These are phyloP conservation scores for Macrostomum lignano DNA, from an alignment of 1,140 invertebrate genomes.

Conservation along the genomic window DNA sequence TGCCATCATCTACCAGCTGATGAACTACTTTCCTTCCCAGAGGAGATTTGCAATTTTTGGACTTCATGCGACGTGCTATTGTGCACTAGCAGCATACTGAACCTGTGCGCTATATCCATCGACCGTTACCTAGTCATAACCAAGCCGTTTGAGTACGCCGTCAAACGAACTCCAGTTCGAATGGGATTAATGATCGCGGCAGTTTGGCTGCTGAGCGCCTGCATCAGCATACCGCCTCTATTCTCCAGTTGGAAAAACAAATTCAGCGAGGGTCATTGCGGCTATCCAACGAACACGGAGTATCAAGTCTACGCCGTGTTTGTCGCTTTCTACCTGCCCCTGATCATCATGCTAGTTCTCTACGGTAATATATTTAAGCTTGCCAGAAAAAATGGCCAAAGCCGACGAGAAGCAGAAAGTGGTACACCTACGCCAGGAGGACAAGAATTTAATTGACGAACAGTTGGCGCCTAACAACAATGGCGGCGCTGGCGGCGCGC, in stretches of 20 bases:
- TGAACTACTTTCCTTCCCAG: conserved; percentile 25
- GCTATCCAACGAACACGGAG: conserved; percentile 10
- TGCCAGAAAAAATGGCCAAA: conserved; percentile 12
- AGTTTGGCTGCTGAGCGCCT: conserved; percentile 61
- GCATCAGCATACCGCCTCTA: conserved; percentile 61
- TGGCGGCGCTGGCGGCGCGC: too few species aligned
- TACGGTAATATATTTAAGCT: conserved; percentile 49
- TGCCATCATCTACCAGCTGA: conserved; percentile 25
- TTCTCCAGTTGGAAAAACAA: conserved; percentile 38
- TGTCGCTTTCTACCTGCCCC: conserved; percentile 56
- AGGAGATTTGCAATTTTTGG: conserved; percentile 23
- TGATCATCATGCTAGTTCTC: conserved; percentile 51
- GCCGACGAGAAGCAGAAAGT: conserved; percentile 9
- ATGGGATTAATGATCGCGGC: conserved; percentile 61
- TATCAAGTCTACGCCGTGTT: conserved; percentile 23
- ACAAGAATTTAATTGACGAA: too few species aligned
- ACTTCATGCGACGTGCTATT: conserved; percentile 19
- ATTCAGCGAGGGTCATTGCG: conserved; percentile 30
- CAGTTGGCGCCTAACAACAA: too few species aligned
- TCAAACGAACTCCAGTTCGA: conserved; percentile 17
- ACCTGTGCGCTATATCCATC: conserved; percentile 5
- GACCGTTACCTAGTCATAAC: conserved; percentile 4
- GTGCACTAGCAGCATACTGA: conserved; percentile 5
- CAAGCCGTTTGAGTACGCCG: conserved; percentile 33
- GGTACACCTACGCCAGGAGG: too few species aligned